Evolutionary conservation across 2,113 vertebrate species (phyloP).

Genomic region (Uropsilus gracilis): DNA sequence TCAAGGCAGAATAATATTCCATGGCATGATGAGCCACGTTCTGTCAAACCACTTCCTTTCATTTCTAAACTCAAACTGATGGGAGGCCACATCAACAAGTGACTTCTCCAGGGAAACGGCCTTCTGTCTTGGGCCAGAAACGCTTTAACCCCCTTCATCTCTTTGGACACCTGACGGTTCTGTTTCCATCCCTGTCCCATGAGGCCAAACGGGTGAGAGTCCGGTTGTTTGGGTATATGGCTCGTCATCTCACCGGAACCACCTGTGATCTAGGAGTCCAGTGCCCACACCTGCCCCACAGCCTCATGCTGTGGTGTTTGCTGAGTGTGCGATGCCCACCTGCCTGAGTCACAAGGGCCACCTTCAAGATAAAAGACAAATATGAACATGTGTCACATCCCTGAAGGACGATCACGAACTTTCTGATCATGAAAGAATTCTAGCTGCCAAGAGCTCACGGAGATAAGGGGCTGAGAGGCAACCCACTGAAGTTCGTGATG

Average conservation of each 20-base stretch:
- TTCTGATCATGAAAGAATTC: slow-evolving; percentile 10
- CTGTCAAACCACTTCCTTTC: not conserved
- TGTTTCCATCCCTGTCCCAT: not conserved
- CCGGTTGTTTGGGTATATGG: not conserved
- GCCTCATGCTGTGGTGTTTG: not conserved
- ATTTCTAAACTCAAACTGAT: slow-evolving; percentile 3
- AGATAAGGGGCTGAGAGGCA: not conserved
- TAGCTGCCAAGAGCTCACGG: not conserved
- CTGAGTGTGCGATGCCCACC: not conserved
- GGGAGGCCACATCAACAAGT: not conserved
- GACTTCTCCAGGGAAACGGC: not conserved
- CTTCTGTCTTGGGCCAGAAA: not conserved
- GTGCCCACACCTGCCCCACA: not conserved
- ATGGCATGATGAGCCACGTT: not conserved
- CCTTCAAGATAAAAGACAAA: not conserved
- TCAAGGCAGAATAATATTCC: not conserved
- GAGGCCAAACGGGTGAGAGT: not conserved
- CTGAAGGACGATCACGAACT: not conserved
- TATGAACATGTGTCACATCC: not conserved
- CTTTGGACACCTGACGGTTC: not conserved
- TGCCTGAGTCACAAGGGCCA: not conserved
- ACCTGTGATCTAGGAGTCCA: not conserved
- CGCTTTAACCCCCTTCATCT: not conserved
- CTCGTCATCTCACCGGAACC: not conserved
- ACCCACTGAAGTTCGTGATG: not conserved